A percentile compares a stretch with the other conserved stretches of the same genome.
phyloP scores from a whole-genome alignment of 2,113 vertebrate genomes.

The Alligator mississippiensis region DNA sequence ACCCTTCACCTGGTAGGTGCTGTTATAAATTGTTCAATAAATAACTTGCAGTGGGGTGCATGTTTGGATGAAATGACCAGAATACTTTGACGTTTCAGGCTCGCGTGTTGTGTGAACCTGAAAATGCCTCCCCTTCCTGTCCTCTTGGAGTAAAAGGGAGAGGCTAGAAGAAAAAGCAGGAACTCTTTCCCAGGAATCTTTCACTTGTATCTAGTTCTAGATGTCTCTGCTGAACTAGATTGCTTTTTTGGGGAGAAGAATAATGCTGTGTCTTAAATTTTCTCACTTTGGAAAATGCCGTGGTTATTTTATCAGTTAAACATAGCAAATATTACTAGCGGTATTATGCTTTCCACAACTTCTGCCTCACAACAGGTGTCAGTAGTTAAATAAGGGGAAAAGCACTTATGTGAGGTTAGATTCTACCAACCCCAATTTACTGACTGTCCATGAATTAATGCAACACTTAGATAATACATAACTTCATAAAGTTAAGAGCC shows the following conservation, averaged over 20 bases:
- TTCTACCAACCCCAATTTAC: background rate
- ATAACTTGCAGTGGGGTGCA: background rate
- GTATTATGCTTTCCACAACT: background rate
- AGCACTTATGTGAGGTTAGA: background rate
- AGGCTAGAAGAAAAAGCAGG: background rate
- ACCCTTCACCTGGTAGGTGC: background rate
- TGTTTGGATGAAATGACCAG: background rate
- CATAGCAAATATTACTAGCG: background rate
- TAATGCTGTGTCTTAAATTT: background rate
- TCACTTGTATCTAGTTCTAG: background rate
- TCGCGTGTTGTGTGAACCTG: background rate
- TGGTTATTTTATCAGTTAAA: background rate
- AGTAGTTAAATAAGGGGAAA: background rate
- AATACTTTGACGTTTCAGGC: background rate
- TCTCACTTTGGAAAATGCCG: background rate
- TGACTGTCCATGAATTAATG: background rate
- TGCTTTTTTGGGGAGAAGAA: background rate
- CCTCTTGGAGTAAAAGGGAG: background rate
- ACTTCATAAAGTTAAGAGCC: background rate
- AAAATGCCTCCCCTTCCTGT: background rate
- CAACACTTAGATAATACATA: background rate
- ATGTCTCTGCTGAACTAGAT: background rate
- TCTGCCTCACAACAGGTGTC: background rate
- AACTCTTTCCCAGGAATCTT: background rate
- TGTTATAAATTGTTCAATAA: background rate